These are phyloP conservation scores for Furcula furcula DNA, from an alignment of 2,888 invertebrate species.

Conservation along the genomic window DNA sequence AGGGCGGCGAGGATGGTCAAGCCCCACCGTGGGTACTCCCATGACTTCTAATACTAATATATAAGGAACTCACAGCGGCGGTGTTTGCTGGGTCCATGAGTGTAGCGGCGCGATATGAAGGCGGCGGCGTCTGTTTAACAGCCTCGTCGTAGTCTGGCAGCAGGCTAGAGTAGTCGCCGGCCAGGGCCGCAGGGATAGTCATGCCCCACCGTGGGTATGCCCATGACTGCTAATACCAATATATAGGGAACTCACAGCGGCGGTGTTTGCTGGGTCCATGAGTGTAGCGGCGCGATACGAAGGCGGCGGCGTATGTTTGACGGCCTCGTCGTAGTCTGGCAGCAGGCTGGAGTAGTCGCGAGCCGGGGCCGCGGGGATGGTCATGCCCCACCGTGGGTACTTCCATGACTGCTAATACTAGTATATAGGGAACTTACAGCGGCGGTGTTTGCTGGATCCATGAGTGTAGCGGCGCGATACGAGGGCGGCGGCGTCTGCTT, in stretches of 20 bases:
- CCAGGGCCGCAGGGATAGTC: too few species aligned
- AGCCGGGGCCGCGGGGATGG: slow-evolving; percentile 66
- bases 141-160: too few species aligned
- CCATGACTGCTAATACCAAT: too few species aligned
- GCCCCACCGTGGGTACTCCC: too few species aligned
- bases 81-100: slow-evolving; percentile 54
- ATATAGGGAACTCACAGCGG: too few species aligned
- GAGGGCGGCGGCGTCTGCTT: slow-evolving; percentile 88
- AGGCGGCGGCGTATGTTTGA: slow-evolving; percentile 87
- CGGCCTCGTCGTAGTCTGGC: slow-evolving; percentile 86
- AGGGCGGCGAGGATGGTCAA: too few species aligned
- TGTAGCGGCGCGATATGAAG: slow-evolving; percentile 85
- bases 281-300: slow-evolving; percentile 84
- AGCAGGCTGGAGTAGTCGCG: slow-evolving; percentile 85
- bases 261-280: slow-evolving; percentile 52
- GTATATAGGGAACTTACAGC: too few species aligned
- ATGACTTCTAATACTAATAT: too few species aligned
- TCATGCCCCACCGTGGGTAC: slow-evolving; percentile 58
- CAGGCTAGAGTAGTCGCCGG: too few species aligned
- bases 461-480: slow-evolving; percentile 83
- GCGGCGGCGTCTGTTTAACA: slow-evolving; percentile 87
- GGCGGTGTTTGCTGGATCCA: slow-evolving; percentile 45
- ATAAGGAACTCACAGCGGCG: too few species aligned
- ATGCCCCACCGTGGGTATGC: too few species aligned
- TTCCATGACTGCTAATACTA: too few species aligned